A percentile compares a stretch with the other conserved stretches of the same genome.
Evolutionary conservation across 2,797 vertebrate genomes (phyloP).

Genomic region (Diceros bicornis): DNA sequence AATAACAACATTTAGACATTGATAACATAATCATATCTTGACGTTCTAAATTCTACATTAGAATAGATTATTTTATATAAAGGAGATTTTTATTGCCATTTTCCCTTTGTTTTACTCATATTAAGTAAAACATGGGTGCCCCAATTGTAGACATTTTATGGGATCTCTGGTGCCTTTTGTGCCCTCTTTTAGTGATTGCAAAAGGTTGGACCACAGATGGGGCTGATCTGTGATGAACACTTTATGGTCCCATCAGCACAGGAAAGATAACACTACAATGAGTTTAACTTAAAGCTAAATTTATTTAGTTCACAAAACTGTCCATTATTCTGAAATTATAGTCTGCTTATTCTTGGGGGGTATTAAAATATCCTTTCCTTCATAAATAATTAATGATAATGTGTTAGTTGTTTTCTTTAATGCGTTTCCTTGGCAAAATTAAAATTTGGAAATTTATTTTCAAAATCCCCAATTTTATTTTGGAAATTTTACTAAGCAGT

Average conservation of each 20-base stretch:
- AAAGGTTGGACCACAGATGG: neutral
- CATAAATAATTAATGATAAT: conserved; percentile 52
- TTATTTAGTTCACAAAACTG: conserved; percentile 63
- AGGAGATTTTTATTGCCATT: neutral
- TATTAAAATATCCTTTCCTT: conserved; percentile 68
- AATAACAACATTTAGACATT: neutral
- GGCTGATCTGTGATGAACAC: neutral
- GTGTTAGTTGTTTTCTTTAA: conserved; percentile 12
- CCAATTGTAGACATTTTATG: neutral
- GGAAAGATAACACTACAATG: neutral
- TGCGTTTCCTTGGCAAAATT: neutral
- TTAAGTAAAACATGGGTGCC: neutral
- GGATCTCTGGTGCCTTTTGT: neutral
- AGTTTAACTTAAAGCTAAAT: conserved; percentile 51
- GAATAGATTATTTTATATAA: conserved; percentile 36
- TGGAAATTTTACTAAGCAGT: neutral
- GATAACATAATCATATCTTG: neutral
- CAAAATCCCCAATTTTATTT: neutral
- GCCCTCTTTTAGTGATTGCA: neutral
- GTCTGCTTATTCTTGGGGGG: neutral
- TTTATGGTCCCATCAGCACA: neutral
- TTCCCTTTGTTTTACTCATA: neutral
- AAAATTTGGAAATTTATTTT: neutral
- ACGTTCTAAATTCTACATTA: conserved; percentile 25
- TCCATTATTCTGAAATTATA: conserved; percentile 48